Evolutionary conservation across 1,140 invertebrate genomes (phyloP).

Genomic region (Capitella teleta): DNA sequence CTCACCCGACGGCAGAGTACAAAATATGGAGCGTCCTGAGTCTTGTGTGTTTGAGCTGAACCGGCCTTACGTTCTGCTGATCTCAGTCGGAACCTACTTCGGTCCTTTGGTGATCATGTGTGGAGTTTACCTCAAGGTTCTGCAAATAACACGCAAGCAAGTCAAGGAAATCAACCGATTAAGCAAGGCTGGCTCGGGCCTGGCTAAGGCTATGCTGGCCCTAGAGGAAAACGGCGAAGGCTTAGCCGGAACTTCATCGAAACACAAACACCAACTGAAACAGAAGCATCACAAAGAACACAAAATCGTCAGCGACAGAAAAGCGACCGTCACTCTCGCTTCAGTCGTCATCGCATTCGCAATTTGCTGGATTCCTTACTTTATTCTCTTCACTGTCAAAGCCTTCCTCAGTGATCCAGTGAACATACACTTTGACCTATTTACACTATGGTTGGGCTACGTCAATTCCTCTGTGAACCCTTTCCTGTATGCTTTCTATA

Average conservation of each 20-base stretch:
- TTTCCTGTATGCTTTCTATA: conserved; percentile 14
- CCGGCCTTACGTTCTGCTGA: conserved; percentile 9
- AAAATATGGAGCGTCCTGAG: neutral
- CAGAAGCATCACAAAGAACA: conserved; percentile 5
- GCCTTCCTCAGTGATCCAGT: neutral
- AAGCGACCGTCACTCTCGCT: conserved; percentile 12
- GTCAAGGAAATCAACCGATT: conserved; percentile 14
- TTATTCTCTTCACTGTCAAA: conserved; percentile 13
- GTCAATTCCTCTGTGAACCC: conserved; percentile 14
- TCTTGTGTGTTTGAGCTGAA: conserved; percentile 7
- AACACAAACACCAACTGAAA: conserved; percentile 3
- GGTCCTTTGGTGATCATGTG: conserved; percentile 29
- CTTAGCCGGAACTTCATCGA: neutral
- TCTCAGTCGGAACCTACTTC: conserved; percentile 14
- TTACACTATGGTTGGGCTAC: conserved; percentile 13
- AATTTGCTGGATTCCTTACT: conserved; percentile 15
- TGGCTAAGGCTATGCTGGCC: neutral
- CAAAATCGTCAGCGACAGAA: conserved; percentile 9
- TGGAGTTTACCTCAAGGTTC: conserved; percentile 28
- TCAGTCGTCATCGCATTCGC: conserved; percentile 14
- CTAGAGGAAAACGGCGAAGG: neutral
- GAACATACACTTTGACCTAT: conserved; percentile 9
- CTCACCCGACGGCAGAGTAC: conserved; percentile 3
- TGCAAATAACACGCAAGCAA: conserved; percentile 22
- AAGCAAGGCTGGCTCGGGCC: neutral